Evolutionary conservation across 2,113 vertebrate species (phyloP).

Genomic region (Glaucidium brasilianum): DNA sequence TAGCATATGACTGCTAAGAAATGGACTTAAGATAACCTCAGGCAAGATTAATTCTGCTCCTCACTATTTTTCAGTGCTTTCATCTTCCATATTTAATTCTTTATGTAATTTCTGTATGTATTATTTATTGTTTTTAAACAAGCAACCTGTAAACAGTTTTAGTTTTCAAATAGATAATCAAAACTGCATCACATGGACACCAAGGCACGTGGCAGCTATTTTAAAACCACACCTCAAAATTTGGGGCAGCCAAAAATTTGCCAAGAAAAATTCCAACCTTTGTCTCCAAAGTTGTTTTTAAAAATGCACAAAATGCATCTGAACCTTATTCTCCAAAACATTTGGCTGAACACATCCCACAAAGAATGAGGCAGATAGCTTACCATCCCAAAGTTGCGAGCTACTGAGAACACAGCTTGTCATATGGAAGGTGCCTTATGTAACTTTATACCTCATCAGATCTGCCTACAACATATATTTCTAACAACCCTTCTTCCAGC

Average conservation of each 20-base stretch:
- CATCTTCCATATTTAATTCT: not conserved
- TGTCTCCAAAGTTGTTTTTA: not conserved
- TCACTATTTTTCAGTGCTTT: not conserved
- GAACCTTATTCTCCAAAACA: not conserved
- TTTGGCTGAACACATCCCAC: constrained; percentile 23
- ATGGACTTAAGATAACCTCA: not conserved
- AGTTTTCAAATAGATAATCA: not conserved
- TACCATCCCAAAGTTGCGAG: not conserved
- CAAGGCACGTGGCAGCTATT: not conserved
- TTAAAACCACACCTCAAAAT: not conserved
- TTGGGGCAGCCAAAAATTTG: not conserved
- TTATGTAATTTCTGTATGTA: not conserved
- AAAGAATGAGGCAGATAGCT: not conserved
- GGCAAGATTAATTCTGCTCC: not conserved
- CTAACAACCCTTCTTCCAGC: not conserved
- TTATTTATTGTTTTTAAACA: not conserved
- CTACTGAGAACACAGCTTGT: constrained; percentile 16
- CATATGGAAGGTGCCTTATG: constrained; percentile 33
- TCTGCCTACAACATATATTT: constrained; percentile 42
- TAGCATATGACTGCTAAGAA: not conserved
- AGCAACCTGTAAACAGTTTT: not conserved
- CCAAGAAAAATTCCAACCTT: not conserved
- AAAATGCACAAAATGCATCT: not conserved
- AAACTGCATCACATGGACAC: not conserved
- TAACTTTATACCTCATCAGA: constrained; percentile 32